Conservation (phyloP, 2,888 invertebrate species). For the Stegophylla sp. region DNA sequence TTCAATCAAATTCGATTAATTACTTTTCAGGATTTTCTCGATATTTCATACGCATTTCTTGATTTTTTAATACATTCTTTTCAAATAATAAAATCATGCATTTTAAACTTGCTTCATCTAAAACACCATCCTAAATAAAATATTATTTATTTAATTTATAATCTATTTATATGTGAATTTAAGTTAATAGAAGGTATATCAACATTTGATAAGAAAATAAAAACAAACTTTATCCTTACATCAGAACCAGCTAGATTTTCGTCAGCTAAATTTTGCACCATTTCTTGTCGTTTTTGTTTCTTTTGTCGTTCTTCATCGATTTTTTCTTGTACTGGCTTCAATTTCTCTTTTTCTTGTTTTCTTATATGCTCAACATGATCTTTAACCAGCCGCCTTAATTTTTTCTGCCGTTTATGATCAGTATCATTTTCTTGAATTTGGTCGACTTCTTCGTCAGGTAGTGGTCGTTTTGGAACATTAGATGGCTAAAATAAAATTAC, state of each 20-base stretch:
- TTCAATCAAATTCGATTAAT: slow-evolving; percentile 55
- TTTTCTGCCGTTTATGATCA: slow-evolving; percentile 66
- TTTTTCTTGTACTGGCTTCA: slow-evolving; percentile 57
- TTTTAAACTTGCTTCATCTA: slow-evolving; percentile 88
- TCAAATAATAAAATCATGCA: slow-evolving; percentile 91
- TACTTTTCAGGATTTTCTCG: slow-evolving; percentile 93
- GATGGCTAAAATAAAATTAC: slow-evolving; percentile 71
- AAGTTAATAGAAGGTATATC: too few species aligned
- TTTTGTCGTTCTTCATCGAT: slow-evolving; percentile 46
- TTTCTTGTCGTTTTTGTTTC: slow-evolving; percentile 55
- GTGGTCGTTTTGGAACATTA: slow-evolving; percentile 79
- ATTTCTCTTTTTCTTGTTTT: slow-evolving; percentile 61
- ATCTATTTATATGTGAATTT: too few species aligned
- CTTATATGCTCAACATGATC: slow-evolving; percentile 60
- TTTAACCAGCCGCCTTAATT: slow-evolving; percentile 63
- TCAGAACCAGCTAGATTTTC: slow-evolving; percentile 47
- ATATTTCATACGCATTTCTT: slow-evolving; percentile 98
- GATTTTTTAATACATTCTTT: slow-evolving; percentile 89
- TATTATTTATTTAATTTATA: neutral
- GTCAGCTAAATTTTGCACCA: slow-evolving; percentile 53
- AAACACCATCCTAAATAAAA: slow-evolving; percentile 74
- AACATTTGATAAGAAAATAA: neutral
- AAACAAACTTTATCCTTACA: slow-evolving; percentile 19
- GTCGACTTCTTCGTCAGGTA: slow-evolving; percentile 72
- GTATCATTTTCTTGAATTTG: slow-evolving; percentile 70